phyloP scores from a whole-genome alignment of 2,113 vertebrate species.

The Megaleporinus macrocephalus region DNA sequence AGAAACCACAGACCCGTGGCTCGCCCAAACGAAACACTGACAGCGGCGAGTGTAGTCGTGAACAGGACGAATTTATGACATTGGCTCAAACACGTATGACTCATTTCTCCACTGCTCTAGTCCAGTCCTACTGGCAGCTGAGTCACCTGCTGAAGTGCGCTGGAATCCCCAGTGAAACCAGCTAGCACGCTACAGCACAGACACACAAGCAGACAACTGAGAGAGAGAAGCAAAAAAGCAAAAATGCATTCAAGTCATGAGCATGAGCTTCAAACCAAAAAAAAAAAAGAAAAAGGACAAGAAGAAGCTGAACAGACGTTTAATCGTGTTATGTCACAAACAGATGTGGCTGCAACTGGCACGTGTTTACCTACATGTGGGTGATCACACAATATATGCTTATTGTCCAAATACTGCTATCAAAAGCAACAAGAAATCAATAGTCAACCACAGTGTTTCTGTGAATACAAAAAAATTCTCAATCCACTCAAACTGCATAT shows the following conservation, averaged over 20 bases:
- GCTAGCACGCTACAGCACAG: conserved; percentile 55
- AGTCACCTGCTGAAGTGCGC: conserved; percentile 52
- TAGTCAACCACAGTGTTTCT: no score
- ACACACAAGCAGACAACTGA: conserved; percentile 68
- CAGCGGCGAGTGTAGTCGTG: conserved; percentile 67
- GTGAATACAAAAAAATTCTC: no score
- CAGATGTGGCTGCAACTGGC: conserved; percentile 81
- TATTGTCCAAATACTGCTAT: no score
- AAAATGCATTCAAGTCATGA: conserved; percentile 99
- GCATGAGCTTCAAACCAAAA: conserved; percentile 79
- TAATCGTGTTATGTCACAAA: conserved; percentile 91
- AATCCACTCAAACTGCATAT: no score
- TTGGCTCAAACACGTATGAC: conserved; percentile 42
- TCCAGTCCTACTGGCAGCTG: conserved; percentile 51
- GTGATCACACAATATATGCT: no score
- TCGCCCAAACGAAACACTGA: conserved; percentile 61
- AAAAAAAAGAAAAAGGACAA: conserved; percentile 75
- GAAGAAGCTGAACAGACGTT: conserved; percentile 88
- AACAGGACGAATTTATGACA: conserved; percentile 78
- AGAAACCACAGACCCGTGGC: conserved; percentile 62
- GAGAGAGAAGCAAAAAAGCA: conserved; percentile 93
- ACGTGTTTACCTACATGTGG: conserved; percentile 13
- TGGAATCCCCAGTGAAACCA: conserved; percentile 50
- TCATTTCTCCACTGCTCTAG: conserved; percentile 49
- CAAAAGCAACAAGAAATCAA: no score